phyloP scores from a whole-genome alignment of 2,113 vertebrate genomes.

The Oenanthe oenanthe region DNA sequence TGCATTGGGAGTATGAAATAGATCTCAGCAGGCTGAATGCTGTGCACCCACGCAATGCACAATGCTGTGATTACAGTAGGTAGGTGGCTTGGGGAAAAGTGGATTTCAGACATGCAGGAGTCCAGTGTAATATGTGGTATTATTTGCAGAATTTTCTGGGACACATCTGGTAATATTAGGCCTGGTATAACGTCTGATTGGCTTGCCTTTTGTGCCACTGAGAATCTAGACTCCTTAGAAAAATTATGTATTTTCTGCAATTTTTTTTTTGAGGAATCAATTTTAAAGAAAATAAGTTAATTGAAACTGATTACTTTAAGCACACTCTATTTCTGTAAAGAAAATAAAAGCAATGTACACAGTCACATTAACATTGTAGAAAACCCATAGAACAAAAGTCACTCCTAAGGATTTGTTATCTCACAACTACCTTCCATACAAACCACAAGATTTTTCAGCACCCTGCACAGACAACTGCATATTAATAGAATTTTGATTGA shows the following conservation, averaged over 20 bases:
- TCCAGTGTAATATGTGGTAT: constrained; percentile 63
- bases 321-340: constrained; percentile 47
- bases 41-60: constrained; percentile 65
- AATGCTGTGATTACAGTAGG: constrained; percentile 72
- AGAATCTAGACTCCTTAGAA: constrained; percentile 11
- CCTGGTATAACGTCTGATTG: constrained; percentile 54
- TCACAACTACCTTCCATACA: constrained; percentile 50
- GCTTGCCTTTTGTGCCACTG: constrained; percentile 48
- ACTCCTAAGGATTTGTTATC: constrained; percentile 33
- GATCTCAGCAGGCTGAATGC: constrained; percentile 66
- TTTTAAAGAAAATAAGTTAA: constrained; percentile 47
- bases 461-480: constrained; percentile 6
- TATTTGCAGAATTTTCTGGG: constrained; percentile 72
- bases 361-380: constrained; percentile 33
- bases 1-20: constrained; percentile 47
- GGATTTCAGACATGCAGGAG: constrained; percentile 71
- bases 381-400: constrained; percentile 2
- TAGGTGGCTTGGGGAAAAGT: constrained; percentile 54
- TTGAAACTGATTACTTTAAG: constrained; percentile 39
- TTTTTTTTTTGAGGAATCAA: constrained; percentile 13
- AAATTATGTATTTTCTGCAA: constrained; percentile 32
- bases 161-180: constrained; percentile 59
- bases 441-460: constrained; percentile 53
- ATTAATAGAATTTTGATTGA: constrained; percentile 39
- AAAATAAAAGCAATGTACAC: constrained; percentile 56